Percentiles rank a stretch among this genome's conserved stretches.
Conservation (phyloP, 2,888 invertebrate species). For the Seira sanloemensis region DNA sequence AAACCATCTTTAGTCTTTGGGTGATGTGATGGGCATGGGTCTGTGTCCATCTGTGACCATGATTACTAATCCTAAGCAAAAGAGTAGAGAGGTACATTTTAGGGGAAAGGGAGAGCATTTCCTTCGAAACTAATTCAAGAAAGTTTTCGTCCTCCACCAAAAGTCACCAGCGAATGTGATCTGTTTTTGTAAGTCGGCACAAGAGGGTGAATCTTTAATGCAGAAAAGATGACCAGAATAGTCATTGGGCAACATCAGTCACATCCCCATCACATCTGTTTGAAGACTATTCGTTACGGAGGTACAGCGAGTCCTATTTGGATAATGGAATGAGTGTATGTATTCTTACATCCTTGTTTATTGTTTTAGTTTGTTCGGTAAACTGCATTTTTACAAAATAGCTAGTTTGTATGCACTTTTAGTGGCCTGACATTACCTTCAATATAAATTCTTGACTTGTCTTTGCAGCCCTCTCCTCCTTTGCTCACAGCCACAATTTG, state of each 20-base stretch:
- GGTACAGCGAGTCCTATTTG: conserved; percentile 28
- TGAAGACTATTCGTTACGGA: conserved; percentile 2
- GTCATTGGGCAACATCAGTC: conserved; percentile 18
- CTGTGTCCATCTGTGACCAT: conserved; percentile 61
- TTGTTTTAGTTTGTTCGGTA: too few species aligned
- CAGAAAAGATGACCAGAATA: conserved; percentile 32
- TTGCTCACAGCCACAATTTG: too few species aligned
- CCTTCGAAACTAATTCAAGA: too few species aligned
- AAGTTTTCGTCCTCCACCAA: too few species aligned
- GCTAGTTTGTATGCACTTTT: conserved; percentile 43
- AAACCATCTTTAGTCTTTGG: too few species aligned
- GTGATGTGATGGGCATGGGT: too few species aligned
- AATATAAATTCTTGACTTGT: conserved; percentile 26
- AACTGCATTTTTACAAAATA: conserved; percentile 19
- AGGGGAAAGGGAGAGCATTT: neutral
- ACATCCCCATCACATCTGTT: conserved; percentile 31
- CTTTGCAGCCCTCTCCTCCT: neutral
- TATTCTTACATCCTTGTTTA: too few species aligned
- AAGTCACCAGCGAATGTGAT: too few species aligned
- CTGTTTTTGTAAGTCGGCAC: conserved; percentile 8
- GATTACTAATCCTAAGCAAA: conserved; percentile 55
- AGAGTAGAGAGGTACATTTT: neutral
- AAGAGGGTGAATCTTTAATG: conserved; percentile 48
- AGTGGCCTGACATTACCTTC: neutral
- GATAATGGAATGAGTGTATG: conserved; percentile 42